Conservation (phyloP, 2,113 vertebrate species). For the Dicentrarchus labrax region DNA sequence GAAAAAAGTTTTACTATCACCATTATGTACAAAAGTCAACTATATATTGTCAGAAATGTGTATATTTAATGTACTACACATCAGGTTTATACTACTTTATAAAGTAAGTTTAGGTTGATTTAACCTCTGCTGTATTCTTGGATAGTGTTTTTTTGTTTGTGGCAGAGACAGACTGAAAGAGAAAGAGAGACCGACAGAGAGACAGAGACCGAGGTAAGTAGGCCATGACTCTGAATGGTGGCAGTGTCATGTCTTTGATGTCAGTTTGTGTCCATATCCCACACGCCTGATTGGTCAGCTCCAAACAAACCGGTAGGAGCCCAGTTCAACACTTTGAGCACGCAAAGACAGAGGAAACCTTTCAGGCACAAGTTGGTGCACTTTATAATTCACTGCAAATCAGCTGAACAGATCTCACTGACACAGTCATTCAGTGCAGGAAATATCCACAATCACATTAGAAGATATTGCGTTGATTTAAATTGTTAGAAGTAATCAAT, state of each 20-base stretch:
- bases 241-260: conserved; percentile 80
- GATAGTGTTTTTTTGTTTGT: not conserved
- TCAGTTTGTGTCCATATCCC: conserved; percentile 68
- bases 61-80: too few species aligned
- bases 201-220: conserved; percentile 62
- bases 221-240: conserved; percentile 80
- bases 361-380: conserved; percentile 34
- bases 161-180: not conserved
- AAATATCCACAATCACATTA: not conserved
- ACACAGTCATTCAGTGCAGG: not conserved
- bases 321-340: conserved; percentile 63
- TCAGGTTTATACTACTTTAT: conserved; percentile 3
- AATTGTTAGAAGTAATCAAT: not conserved
- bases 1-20: not conserved
- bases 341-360: conserved; percentile 58
- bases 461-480: not conserved
- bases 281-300: conserved; percentile 71
- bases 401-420: conserved; percentile 14
- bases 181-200: conserved; percentile 19
- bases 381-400: conserved; percentile 31
- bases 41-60: not conserved
- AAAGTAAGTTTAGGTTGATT: conserved; percentile 3
- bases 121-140: not conserved
- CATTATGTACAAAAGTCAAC: not conserved
- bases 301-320: conserved; percentile 69